phyloP scores from a whole-genome alignment of 2,113 vertebrate species.

The Microtus oregoni region DNA sequence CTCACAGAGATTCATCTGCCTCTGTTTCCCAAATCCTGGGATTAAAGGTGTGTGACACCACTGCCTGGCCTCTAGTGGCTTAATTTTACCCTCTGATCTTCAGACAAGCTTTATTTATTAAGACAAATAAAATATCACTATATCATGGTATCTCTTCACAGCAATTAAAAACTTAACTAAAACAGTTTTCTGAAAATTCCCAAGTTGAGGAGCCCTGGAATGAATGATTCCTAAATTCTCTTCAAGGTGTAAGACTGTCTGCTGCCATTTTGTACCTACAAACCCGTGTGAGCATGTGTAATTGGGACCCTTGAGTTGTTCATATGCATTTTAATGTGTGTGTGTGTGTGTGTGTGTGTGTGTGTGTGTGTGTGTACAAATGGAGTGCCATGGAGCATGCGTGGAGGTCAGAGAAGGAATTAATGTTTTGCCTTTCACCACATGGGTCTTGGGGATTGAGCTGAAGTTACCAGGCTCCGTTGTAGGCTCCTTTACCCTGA shows the following conservation, averaged over 20 bases:
- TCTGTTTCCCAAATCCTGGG: no score
- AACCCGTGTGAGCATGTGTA: not conserved
- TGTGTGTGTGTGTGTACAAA: not conserved
- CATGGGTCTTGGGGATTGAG: not conserved
- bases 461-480: not conserved
- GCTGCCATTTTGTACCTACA: not conserved
- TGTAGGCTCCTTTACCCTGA: not conserved
- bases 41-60: no score
- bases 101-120: no score
- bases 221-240: not conserved
- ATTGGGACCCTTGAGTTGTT: not conserved
- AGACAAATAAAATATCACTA: no score
- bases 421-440: no score
- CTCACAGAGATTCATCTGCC: no score
- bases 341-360: not conserved
- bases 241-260: not conserved
- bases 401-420: not conserved
- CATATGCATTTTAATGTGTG: not conserved
- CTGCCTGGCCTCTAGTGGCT: no score
- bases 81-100: no score
- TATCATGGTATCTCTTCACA: not conserved
- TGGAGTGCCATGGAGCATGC: not conserved
- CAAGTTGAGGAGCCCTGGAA: not conserved
- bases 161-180: not conserved
- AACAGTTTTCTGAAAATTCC: not conserved